phyloP scores from a whole-genome alignment of 2,888 invertebrate genomes.

The Dyspetes luteomarginatus region DNA sequence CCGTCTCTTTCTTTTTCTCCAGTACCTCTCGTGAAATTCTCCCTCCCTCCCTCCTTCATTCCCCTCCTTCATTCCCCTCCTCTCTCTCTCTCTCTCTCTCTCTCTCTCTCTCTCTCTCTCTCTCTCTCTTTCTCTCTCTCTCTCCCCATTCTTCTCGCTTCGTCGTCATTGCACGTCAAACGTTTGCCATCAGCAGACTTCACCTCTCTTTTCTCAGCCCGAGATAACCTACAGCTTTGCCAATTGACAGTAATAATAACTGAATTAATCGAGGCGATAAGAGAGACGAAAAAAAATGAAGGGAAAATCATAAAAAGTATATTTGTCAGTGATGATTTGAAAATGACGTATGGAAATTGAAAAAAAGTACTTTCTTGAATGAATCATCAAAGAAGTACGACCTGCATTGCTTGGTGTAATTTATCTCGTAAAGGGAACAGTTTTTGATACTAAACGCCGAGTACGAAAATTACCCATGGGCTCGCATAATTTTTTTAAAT shows the following conservation, averaged over 20 bases:
- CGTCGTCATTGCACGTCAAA: conserved; percentile 2
- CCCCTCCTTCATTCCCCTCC: conserved; percentile 56
- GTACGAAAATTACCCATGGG: too few species aligned
- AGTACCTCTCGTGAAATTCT: conserved; percentile 37
- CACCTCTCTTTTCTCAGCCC: conserved; percentile 4
- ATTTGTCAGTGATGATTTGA: not conserved
- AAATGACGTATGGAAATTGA: too few species aligned
- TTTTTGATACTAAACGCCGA: too few species aligned
- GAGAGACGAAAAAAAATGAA: not conserved
- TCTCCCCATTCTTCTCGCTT: conserved; percentile 62
- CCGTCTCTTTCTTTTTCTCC: conserved; percentile 32
- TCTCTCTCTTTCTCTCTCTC: conserved; percentile 63
- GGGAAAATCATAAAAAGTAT: not conserved
- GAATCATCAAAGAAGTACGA: too few species aligned
- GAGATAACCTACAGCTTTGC: not conserved
- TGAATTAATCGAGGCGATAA: not conserved
- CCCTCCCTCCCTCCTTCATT: conserved; percentile 65
- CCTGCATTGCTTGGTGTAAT: too few species aligned
- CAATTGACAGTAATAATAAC: conserved; percentile 8
- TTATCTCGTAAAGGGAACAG: too few species aligned
- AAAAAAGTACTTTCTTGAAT: too few species aligned
- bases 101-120: conserved; percentile 37
- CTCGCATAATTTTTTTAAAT: too few species aligned
- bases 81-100: conserved; percentile 15
- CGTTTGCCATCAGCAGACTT: conserved; percentile 26